Evolutionary conservation across 1,140 invertebrate species (phyloP).

Genomic region (Homalodisca vitripennis): DNA sequence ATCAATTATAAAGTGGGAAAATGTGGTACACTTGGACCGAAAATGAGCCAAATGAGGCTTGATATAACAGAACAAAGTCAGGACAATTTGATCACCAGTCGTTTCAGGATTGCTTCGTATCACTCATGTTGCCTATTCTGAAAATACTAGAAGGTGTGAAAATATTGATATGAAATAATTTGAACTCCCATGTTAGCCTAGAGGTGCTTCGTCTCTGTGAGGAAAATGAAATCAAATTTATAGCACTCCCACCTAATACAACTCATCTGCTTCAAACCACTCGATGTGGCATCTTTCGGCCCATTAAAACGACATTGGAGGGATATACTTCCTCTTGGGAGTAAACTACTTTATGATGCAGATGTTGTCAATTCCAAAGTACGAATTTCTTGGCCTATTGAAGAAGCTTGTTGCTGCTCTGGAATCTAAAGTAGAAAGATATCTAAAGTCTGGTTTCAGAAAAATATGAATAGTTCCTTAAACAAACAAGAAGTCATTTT

Average conservation of each 20-base stretch:
- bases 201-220: constrained; percentile 43
- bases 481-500: no score
- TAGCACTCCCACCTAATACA: constrained; percentile 43
- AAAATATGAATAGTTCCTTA: no score
- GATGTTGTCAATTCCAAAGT: no score
- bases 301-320: constrained; percentile 45
- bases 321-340: constrained; percentile 42
- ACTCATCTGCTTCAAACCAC: constrained; percentile 47
- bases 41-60: constrained; percentile 41
- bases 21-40: constrained; percentile 46
- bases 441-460: no score
- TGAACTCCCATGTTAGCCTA: constrained; percentile 45
- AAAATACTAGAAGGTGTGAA: constrained; percentile 18
- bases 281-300: constrained; percentile 47
- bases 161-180: constrained; percentile 47
- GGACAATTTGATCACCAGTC: constrained; percentile 44
- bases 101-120: constrained; percentile 48
- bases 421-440: no score
- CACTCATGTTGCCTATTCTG: constrained; percentile 39
- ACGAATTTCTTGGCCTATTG: no score
- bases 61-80: constrained; percentile 46
- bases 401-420: no score
- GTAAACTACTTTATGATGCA: constrained; percentile 15
- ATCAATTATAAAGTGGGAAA: constrained; percentile 44
- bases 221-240: constrained; percentile 44